These are phyloP conservation scores for Pseudochaenichthys georgianus DNA, from an alignment of 2,797 vertebrate genomes.

Conservation along the genomic window DNA sequence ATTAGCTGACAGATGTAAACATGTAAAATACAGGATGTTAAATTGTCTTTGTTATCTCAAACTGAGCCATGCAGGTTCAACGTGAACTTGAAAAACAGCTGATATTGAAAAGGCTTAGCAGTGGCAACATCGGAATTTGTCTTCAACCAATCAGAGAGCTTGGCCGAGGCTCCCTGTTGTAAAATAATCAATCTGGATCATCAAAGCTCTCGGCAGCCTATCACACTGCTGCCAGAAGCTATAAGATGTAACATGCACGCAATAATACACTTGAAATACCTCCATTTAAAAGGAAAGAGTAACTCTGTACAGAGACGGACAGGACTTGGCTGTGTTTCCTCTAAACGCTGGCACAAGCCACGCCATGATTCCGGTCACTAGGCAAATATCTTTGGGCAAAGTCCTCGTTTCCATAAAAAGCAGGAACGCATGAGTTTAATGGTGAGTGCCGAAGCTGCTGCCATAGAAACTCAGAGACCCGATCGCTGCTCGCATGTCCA, in stretches of 20 bases:
- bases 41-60: not conserved
- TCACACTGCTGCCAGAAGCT: slow-evolving; percentile 27
- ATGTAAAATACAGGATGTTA: not conserved
- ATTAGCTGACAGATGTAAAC: too few relatives aligned
- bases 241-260: slow-evolving; percentile 47
- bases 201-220: slow-evolving; percentile 43
- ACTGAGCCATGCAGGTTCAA: not conserved
- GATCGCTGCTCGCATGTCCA: slow-evolving; percentile 36
- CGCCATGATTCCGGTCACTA: slow-evolving; percentile 32
- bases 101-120: slow-evolving; percentile 4
- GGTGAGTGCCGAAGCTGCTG: slow-evolving; percentile 39
- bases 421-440: slow-evolving; percentile 24
- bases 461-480: slow-evolving; percentile 43
- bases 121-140: slow-evolving; percentile 45
- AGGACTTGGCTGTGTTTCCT: slow-evolving; percentile 16
- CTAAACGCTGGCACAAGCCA: slow-evolving; percentile 31
- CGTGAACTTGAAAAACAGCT: not conserved
- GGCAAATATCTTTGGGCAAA: slow-evolving; percentile 41
- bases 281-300: slow-evolving; percentile 13
- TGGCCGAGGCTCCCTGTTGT: slow-evolving; percentile 7
- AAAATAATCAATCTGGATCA: slow-evolving; percentile 64
- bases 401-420: slow-evolving; percentile 47
- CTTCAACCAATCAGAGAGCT: slow-evolving; percentile 42
- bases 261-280: slow-evolving; percentile 53
- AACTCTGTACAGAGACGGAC: not conserved